Evolutionary conservation across 2,888 invertebrate genomes (phyloP).

Genomic region (Nemotelus nigrinus): DNA sequence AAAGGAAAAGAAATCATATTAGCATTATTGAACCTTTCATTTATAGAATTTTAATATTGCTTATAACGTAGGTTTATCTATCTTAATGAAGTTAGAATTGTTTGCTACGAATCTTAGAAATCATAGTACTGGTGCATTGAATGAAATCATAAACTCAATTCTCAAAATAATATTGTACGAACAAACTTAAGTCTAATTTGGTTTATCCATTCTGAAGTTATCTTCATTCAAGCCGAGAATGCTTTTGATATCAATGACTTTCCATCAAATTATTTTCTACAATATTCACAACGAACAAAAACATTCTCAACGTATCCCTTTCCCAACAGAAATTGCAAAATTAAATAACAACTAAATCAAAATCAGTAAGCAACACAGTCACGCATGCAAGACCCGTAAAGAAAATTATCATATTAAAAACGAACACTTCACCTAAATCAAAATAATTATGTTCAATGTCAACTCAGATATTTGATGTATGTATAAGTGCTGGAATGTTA

Average conservation of each 20-base stretch:
- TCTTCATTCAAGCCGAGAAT: not conserved
- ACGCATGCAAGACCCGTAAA: conserved; percentile 48
- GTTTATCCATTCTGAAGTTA: not conserved
- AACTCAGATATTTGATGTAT: too few relatives aligned
- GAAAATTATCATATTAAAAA: conserved; percentile 23
- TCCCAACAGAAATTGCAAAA: too few relatives aligned
- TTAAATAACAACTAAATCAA: not conserved
- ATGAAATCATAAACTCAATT: conserved; percentile 24
- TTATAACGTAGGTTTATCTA: too few relatives aligned
- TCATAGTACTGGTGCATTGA: conserved; percentile 28
- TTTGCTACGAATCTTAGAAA: too few relatives aligned
- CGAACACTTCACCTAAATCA: not conserved
- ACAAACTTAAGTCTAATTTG: not conserved
- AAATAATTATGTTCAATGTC: too few relatives aligned
- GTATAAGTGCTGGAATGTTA: too few relatives aligned
- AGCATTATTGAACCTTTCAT: not conserved
- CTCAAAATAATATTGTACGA: conserved; percentile 7
- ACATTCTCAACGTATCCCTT: too few relatives aligned
- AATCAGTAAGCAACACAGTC: conserved; percentile 41
- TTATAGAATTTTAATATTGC: not conserved
- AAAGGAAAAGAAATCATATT: conserved; percentile 9
- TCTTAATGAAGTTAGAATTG: too few relatives aligned
- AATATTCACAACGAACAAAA: too few relatives aligned
- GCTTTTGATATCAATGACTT: too few relatives aligned
- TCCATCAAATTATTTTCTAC: too few relatives aligned